A percentile compares a stretch with the other conserved stretches of the same genome.
Evolutionary conservation across 1,140 invertebrate species (phyloP).

Genomic region (Drosophila carrolli): DNA sequence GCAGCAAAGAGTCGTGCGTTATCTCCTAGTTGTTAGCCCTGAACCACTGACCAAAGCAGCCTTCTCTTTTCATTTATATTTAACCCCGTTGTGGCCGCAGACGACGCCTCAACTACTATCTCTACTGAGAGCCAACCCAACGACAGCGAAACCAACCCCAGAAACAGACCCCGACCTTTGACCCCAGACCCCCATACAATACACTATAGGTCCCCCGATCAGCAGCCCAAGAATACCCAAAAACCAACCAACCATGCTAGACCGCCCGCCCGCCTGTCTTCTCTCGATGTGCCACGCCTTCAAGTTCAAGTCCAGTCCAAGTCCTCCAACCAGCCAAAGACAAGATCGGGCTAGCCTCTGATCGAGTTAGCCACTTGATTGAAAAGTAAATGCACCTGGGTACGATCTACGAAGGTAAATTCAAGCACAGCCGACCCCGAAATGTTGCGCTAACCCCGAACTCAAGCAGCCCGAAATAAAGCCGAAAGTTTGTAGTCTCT

Average conservation of each 20-base stretch:
- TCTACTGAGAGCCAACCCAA: conserved; percentile 59
- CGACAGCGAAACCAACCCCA: conserved; percentile 43
- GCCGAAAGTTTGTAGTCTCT: conserved; percentile 75
- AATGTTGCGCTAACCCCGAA: conserved; percentile 73
- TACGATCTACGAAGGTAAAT: conserved; percentile 84
- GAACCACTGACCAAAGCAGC: conserved; percentile 49
- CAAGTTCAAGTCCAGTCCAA: conserved; percentile 42
- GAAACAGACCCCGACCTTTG: conserved; percentile 8
- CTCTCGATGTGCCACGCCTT: conserved; percentile 60
- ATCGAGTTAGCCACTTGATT: conserved; percentile 55
- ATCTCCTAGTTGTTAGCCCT: conserved; percentile 62
- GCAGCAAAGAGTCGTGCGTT: conserved; percentile 83
- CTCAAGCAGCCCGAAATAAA: conserved; percentile 65
- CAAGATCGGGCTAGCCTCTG: conserved; percentile 19
- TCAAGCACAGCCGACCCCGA: conserved; percentile 60
- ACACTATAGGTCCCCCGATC: conserved; percentile 26
- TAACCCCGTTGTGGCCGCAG: conserved; percentile 48
- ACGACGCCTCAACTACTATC: conserved; percentile 70
- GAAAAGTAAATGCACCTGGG: conserved; percentile 69
- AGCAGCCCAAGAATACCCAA: conserved; percentile 19
- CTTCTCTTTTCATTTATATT: conserved; percentile 61
- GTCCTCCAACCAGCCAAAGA: conserved; percentile 34
- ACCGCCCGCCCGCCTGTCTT: conserved; percentile 65
- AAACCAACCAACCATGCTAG: conserved; percentile 51
- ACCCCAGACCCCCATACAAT: conserved; percentile 5